These are phyloP conservation scores for Hemibates koningsi DNA, from an alignment of 2,113 vertebrate species.

Conservation along the genomic window DNA sequence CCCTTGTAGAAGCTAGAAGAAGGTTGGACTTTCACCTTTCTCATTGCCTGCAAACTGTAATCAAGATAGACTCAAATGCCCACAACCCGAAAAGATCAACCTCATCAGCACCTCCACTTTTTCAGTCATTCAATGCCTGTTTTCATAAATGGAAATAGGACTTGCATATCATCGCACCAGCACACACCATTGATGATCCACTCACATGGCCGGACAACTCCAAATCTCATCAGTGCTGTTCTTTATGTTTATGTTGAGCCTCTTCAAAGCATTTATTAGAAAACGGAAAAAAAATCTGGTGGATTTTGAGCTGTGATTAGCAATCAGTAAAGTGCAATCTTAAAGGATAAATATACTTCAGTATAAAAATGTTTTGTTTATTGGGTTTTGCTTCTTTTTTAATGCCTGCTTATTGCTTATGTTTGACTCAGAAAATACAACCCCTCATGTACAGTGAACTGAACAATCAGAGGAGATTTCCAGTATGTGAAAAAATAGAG, in stretches of 20 bases:
- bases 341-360: conserved; percentile 61
- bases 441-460: conserved; percentile 60
- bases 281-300: conserved; percentile 41
- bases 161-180: conserved; percentile 44
- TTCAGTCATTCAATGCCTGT: conserved; percentile 2
- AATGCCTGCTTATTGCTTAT: conserved; percentile 52
- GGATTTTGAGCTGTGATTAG: conserved; percentile 75
- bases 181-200: neutral
- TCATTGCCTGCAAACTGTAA: conserved; percentile 24
- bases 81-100: conserved; percentile 28
- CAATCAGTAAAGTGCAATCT: conserved; percentile 78
- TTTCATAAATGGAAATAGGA: neutral
- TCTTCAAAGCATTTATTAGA: conserved; percentile 45
- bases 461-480: conserved; percentile 63
- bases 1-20: neutral
- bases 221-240: conserved; percentile 17
- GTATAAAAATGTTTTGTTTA: conserved; percentile 43
- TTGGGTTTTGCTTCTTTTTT: conserved; percentile 43
- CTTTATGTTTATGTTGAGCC: conserved; percentile 53
- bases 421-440: conserved; percentile 44
- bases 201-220: neutral
- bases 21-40: conserved; percentile 15
- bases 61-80: conserved; percentile 8
- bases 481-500: conserved; percentile 47
- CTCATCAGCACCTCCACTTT: neutral